phyloP scores from a whole-genome alignment of 2,888 invertebrate genomes.

The Ferrisia virgata region DNA sequence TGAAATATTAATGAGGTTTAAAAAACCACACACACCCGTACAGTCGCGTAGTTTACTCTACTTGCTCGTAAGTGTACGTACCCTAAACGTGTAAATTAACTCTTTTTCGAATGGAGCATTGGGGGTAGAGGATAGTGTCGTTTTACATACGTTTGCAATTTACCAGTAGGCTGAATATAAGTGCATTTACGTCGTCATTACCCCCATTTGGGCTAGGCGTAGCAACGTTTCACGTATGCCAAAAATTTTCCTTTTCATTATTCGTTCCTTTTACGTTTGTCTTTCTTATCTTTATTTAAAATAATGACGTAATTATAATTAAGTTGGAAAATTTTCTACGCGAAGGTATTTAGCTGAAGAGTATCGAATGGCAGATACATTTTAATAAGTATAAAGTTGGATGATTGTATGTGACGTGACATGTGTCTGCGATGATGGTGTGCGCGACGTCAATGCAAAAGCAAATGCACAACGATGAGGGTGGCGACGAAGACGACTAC shows the following conservation, averaged over 20 bases:
- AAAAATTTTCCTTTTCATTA: not conserved
- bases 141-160: not conserved
- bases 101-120: no score
- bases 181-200: not conserved
- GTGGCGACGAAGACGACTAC: no score
- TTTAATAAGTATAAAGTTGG: no score
- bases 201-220: not conserved
- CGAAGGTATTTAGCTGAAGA: no score
- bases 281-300: not conserved
- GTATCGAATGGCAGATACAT: not conserved
- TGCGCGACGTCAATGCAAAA: not conserved
- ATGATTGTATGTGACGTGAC: not conserved
- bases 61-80: no score
- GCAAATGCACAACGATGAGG: not conserved
- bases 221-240: no score
- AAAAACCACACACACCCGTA: not conserved
- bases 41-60: not conserved
- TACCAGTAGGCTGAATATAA: not conserved
- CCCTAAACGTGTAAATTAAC: no score
- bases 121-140: no score
- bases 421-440: not conserved
- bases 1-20: conserved; percentile 1
- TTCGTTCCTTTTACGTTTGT: not conserved
- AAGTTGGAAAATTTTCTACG: not conserved
- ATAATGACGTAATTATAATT: not conserved